These are phyloP conservation scores for Bufo bufo DNA, from an alignment of 2,113 vertebrate genomes.

Conservation along the genomic window DNA sequence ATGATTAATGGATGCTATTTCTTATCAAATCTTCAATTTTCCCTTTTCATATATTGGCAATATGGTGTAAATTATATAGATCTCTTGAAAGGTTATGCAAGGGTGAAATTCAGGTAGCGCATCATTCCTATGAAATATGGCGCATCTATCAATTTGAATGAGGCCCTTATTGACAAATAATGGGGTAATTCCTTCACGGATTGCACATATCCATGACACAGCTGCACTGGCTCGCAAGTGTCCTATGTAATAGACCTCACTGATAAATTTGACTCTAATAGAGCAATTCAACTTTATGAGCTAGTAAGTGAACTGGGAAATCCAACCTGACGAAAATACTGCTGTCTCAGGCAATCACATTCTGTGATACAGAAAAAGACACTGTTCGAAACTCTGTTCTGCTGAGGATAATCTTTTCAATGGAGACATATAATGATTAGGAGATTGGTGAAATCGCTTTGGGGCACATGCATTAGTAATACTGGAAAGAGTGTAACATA, in stretches of 20 bases:
- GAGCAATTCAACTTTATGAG: constrained; percentile 25
- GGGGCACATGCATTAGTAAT: background rate
- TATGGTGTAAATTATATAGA: background rate
- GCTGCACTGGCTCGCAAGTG: background rate
- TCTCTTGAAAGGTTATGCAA: background rate
- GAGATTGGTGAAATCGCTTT: background rate
- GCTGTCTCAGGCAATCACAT: background rate
- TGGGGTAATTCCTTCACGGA: background rate
- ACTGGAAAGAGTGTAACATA: background rate
- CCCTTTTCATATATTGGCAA: background rate
- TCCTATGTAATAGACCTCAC: constrained; percentile 7
- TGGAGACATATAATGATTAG: background rate
- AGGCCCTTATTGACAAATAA: constrained; percentile 7
- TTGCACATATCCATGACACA: background rate
- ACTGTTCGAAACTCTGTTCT: background rate
- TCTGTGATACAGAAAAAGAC: background rate
- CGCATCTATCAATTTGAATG: background rate
- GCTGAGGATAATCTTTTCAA: background rate
- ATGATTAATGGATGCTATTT: background rate
- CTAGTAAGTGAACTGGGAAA: constrained; percentile 16
- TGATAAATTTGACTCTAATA: constrained; percentile 15
- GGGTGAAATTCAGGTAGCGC: background rate
- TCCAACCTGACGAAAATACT: background rate
- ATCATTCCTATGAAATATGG: background rate
- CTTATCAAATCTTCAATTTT: background rate